Percentiles rank a stretch among this genome's conserved stretches.
Conservation (phyloP, 2,113 vertebrate genomes). For the Trochalopteron elliotii region DNA sequence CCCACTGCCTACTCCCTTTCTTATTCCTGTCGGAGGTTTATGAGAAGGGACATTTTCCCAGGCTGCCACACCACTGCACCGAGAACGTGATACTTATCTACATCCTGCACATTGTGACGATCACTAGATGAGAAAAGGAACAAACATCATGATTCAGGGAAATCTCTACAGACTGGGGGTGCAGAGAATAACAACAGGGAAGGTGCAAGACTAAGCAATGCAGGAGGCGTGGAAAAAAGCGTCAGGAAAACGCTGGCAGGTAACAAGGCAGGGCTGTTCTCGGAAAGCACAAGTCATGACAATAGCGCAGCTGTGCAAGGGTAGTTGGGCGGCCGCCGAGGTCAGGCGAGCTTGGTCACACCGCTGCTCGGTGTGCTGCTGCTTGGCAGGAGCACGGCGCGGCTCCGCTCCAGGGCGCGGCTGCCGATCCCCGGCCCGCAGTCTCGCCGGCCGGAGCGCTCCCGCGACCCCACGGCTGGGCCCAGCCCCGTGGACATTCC, state of each 20-base stretch:
- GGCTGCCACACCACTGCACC: background rate
- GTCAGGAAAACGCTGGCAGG: rapidly evolving
- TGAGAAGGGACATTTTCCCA: rapidly evolving
- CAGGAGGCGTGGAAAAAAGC: rapidly evolving
- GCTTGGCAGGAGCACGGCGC: background rate
- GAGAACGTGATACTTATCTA: background rate
- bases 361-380: too few species aligned
- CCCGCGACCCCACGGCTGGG: background rate
- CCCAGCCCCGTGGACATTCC: too few species aligned
- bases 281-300: rapidly evolving
- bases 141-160: background rate
- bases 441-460: background rate
- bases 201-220: rapidly evolving
- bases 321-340: background rate
- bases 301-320: rapidly evolving
- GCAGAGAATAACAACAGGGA: rapidly evolving
- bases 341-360: rapidly evolving
- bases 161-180: rapidly evolving
- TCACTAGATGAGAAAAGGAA: rapidly evolving
- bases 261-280: too few species aligned
- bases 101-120: background rate
- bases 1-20: background rate
- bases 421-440: too few species aligned
- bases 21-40: too few species aligned
- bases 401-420: too few species aligned